Evolutionary conservation across 2,888 invertebrate genomes (phyloP).

Genomic region (Thelaira solivaga): DNA sequence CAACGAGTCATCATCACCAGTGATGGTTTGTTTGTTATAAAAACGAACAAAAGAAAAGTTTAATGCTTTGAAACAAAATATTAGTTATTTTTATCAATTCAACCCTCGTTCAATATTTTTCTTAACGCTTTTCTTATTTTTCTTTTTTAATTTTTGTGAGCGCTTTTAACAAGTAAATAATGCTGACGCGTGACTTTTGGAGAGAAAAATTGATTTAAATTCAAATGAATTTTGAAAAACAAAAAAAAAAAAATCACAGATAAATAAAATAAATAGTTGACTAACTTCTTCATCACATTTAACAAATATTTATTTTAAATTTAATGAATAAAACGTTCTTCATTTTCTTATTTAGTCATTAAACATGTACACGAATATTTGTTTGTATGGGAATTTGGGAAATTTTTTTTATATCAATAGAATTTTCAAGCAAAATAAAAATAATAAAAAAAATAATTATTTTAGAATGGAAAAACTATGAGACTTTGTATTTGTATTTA

Average conservation of each 20-base stretch:
- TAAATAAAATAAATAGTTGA: neutral
- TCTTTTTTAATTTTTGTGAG: too few species aligned
- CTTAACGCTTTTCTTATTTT: slow-evolving; percentile 18
- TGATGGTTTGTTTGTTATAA: neutral
- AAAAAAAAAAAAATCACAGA: too few species aligned
- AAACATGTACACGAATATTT: slow-evolving; percentile 3
- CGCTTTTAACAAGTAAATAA: too few species aligned
- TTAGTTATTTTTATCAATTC: neutral
- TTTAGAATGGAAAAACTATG: too few species aligned
- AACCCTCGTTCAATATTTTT: neutral
- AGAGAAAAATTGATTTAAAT: slow-evolving; percentile 28
- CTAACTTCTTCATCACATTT: slow-evolving; percentile 34
- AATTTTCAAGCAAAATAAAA: too few species aligned
- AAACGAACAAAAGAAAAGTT: neutral
- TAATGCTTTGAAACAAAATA: neutral
- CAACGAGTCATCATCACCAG: neutral
- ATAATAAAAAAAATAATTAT: too few species aligned
- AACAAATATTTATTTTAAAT: slow-evolving; percentile 49
- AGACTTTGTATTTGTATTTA: too few species aligned
- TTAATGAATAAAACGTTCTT: slow-evolving; percentile 27
- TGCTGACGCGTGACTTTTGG: slow-evolving; percentile 62
- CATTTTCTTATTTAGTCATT: neutral
- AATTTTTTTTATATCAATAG: too few species aligned
- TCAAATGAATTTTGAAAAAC: too few species aligned
- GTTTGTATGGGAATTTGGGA: too few species aligned